Evolutionary conservation across 1,140 invertebrate genomes (phyloP).

Genomic region (Portunus trituberculatus): DNA sequence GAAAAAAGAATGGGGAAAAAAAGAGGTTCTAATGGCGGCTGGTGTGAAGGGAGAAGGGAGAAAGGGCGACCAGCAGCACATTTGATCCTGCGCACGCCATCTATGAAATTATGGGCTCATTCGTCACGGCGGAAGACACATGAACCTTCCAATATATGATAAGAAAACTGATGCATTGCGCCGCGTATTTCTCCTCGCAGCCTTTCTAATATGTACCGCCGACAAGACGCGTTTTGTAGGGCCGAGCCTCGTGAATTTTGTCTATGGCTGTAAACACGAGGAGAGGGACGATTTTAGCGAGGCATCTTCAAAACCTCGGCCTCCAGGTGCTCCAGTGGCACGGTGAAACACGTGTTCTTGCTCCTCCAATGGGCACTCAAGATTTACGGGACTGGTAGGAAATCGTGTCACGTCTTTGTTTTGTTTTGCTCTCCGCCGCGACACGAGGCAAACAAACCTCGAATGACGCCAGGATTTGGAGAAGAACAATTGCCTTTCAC

Average conservation of each 20-base stretch:
- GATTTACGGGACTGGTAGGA: background rate
- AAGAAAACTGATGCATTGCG: slow-evolving; percentile 55
- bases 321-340: too few species aligned
- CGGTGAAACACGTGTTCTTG: background rate
- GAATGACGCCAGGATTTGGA: too few species aligned
- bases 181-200: background rate
- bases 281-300: background rate
- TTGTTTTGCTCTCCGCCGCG: background rate
- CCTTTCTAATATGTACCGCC: slow-evolving; percentile 25
- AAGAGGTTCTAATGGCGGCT: too few species aligned
- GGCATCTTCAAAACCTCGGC: background rate
- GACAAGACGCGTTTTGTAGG: background rate
- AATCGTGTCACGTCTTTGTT: background rate
- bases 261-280: background rate
- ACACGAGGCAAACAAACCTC: too few species aligned
- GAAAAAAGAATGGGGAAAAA: too few species aligned
- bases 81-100: background rate
- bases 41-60: background rate
- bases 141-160: slow-evolving; percentile 47
- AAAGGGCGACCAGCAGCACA: background rate
- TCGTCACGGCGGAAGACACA: slow-evolving; percentile 9
- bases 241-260: background rate
- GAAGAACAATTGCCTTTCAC: too few species aligned
- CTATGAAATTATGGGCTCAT: background rate
- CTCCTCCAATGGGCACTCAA: background rate